These are phyloP conservation scores for Grammomys surdaster DNA, from an alignment of 2,113 vertebrate species.

Conservation along the genomic window DNA sequence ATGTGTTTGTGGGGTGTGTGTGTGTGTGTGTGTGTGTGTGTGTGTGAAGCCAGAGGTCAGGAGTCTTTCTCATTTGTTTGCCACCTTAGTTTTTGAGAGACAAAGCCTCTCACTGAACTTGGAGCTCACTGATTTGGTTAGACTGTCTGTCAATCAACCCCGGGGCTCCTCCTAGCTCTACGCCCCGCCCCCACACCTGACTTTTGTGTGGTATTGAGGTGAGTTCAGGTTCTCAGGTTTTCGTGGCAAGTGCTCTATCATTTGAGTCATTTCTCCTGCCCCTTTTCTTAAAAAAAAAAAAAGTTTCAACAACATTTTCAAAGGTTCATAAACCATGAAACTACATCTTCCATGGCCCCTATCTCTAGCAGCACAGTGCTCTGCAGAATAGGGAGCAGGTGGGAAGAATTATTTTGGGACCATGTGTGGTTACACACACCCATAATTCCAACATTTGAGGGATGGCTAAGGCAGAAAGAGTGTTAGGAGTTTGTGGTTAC, in stretches of 20 bases:
- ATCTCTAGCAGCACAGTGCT: background rate
- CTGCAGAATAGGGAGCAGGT: background rate
- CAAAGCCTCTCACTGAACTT: background rate
- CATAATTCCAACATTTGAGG: background rate
- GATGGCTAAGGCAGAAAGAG: no score
- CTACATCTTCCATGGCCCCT: background rate
- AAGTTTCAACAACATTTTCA: conserved; percentile 50
- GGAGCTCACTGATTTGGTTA: background rate
- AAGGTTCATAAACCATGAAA: conserved; percentile 20
- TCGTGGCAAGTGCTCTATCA: background rate
- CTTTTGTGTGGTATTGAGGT: background rate
- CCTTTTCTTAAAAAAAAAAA: background rate
- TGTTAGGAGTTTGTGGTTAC: background rate
- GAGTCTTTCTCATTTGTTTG: background rate
- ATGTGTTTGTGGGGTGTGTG: background rate
- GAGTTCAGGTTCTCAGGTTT: background rate
- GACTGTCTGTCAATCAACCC: background rate
- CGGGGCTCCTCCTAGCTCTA: no score
- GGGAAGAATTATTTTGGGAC: background rate
- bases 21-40: accelerated
- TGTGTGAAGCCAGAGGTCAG: background rate
- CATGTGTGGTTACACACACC: background rate
- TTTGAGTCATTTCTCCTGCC: background rate
- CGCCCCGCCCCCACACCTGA: no score
- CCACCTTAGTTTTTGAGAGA: background rate